These are phyloP conservation scores for Brachionus rubens DNA, from an alignment of 1,140 invertebrate species.

Conservation along the genomic window DNA sequence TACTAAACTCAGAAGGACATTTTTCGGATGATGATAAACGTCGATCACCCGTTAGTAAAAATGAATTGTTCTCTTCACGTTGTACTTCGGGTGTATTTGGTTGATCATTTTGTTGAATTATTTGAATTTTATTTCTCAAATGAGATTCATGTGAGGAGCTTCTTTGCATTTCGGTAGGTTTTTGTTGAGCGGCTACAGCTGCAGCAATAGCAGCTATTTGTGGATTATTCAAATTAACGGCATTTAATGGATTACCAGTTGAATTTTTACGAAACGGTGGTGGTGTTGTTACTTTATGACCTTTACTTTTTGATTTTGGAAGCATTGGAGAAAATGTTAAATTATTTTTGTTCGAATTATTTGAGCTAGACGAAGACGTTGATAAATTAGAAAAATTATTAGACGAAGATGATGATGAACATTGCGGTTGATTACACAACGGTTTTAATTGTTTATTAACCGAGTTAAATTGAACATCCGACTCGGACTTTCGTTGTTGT, in stretches of 20 bases:
- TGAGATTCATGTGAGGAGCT: conserved; percentile 38
- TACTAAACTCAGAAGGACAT: not conserved
- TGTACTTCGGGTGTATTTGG: not conserved
- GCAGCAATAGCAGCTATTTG: conserved; percentile 11
- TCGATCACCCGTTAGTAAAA: not conserved
- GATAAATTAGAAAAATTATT: conserved; percentile 35
- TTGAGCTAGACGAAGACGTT: no score
- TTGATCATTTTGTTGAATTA: not conserved
- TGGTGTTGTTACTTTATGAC: conserved; percentile 21
- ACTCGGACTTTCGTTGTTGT: conserved; percentile 33
- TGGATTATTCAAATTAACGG: conserved; percentile 13
- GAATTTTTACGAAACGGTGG: conserved; percentile 36
- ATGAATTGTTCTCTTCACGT: not conserved
- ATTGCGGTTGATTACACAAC: no score
- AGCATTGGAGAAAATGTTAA: conserved; percentile 13
- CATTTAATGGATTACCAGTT: conserved; percentile 28
- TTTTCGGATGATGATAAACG: not conserved
- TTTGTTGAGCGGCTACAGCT: not conserved
- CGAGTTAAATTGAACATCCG: conserved; percentile 20
- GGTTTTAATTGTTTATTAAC: not conserved
- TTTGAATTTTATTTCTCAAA: conserved; percentile 40
- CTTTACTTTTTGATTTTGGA: conserved; percentile 7
- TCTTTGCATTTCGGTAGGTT: conserved; percentile 7
- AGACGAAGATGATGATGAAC: not conserved
- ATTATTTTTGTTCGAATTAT: conserved; percentile 18